Evolutionary conservation across 64 coral and sea anemone species (phyloP).

Genomic region (Catalaphyllia jardinei): DNA sequence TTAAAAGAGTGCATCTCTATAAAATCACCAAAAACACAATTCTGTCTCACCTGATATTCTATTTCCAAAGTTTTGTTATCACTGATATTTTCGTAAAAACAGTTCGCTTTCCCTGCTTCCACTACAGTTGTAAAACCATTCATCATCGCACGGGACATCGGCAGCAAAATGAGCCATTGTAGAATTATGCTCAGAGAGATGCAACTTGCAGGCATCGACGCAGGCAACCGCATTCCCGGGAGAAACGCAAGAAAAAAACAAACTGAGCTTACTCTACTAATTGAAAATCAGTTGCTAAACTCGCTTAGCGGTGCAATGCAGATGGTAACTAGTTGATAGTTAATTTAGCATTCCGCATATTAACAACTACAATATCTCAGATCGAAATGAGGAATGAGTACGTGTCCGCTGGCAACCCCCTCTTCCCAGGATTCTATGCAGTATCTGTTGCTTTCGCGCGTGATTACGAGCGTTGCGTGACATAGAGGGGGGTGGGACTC

Average conservation of each 20-base stretch:
- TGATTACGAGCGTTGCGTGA: neutral
- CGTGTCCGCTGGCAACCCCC: neutral
- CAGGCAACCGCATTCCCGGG: neutral
- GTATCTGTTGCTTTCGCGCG: neutral
- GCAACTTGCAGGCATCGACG: neutral
- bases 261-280: neutral
- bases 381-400: neutral
- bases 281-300: neutral
- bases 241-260: neutral
- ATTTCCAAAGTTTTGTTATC: constrained; percentile 51
- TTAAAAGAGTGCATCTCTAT: no score
- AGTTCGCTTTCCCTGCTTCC: constrained; percentile 42
- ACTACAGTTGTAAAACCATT: constrained; percentile 65
- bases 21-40: no score
- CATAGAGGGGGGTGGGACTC: no score
- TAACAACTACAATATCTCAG: no score
- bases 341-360: constrained; percentile 23
- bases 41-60: constrained; percentile 54
- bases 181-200: constrained; percentile 9
- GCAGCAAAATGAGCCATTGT: constrained; percentile 30
- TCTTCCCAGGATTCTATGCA: constrained; percentile 24
- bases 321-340: neutral
- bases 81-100: constrained; percentile 57
- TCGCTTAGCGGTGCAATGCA: neutral
- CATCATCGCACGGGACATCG: constrained; percentile 21